phyloP scores from a whole-genome alignment of 2,888 invertebrate species.

The Abrostola triplasia region DNA sequence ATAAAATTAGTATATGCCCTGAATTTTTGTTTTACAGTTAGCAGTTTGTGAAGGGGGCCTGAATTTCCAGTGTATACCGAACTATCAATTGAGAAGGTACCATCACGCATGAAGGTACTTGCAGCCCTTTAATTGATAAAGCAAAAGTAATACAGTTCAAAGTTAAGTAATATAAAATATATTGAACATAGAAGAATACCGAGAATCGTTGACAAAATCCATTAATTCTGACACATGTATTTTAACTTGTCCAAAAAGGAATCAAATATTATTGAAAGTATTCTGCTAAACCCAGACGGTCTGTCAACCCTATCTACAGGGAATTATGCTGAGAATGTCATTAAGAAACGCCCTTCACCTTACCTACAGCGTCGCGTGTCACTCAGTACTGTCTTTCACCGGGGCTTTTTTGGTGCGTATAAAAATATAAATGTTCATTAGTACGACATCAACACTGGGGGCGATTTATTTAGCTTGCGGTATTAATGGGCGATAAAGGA shows the following conservation, averaged over 20 bases:
- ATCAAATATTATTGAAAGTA: conserved; percentile 6
- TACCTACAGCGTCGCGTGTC: conserved; percentile 85
- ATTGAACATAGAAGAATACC: too few relatives aligned
- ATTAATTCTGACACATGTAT: too few relatives aligned
- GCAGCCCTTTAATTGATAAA: too few relatives aligned
- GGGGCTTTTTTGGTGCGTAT: conserved; percentile 71
- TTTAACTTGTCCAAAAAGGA: neutral
- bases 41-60: too few relatives aligned
- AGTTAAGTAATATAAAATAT: too few relatives aligned
- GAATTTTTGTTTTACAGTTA: too few relatives aligned
- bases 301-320: conserved; percentile 42
- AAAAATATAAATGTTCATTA: conserved; percentile 86
- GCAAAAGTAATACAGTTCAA: too few relatives aligned
- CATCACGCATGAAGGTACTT: too few relatives aligned
- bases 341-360: conserved; percentile 79
- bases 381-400: conserved; percentile 81
- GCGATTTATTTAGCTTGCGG: conserved; percentile 51
- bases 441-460: conserved; percentile 70
- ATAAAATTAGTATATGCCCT: too few relatives aligned
- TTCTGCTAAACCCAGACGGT: neutral
- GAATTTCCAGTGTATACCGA: too few relatives aligned
- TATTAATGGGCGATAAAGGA: conserved; percentile 38
- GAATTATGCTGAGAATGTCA: conserved; percentile 79
- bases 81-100: too few relatives aligned
- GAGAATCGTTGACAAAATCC: too few relatives aligned